A percentile compares a stretch with the other conserved stretches of the same genome.
Evolutionary conservation across 2,888 invertebrate genomes (phyloP).

Genomic region (Pollenia labialis): DNA sequence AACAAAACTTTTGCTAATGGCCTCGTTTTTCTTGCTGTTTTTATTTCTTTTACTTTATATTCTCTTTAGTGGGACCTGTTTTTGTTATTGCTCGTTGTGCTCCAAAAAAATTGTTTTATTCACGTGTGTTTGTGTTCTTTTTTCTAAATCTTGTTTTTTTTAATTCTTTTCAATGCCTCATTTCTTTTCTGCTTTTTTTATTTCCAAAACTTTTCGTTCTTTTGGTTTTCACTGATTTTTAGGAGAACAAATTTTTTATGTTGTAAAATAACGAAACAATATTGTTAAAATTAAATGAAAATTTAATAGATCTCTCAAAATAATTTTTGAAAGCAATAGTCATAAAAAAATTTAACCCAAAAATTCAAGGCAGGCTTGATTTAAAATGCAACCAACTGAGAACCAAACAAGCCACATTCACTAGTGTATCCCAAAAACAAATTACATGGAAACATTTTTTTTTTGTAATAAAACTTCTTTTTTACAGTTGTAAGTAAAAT

Average conservation of each 20-base stretch:
- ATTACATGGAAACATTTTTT: neutral
- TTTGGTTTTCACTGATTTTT: conserved; percentile 70
- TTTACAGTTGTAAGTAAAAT: conserved; percentile 4
- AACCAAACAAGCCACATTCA: too few relatives aligned
- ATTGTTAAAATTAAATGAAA: conserved; percentile 72
- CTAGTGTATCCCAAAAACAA: too few relatives aligned
- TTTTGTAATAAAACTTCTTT: conserved; percentile 1
- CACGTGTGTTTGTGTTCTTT: conserved; percentile 61
- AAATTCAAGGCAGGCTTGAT: conserved; percentile 74
- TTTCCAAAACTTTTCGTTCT: conserved; percentile 70
- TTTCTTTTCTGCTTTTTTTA: conserved; percentile 54
- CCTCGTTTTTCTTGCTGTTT: conserved; percentile 12
- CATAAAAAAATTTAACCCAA: conserved; percentile 42
- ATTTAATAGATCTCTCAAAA: conserved; percentile 68
- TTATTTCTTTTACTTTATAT: conserved; percentile 19
- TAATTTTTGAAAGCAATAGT: conserved; percentile 68
- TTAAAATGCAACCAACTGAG: conserved; percentile 12
- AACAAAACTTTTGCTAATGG: conserved; percentile 14
- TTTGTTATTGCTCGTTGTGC: conserved; percentile 23
- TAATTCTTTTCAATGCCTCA: conserved; percentile 52
- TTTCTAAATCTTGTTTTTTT: conserved; percentile 23
- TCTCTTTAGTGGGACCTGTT: conserved; percentile 49
- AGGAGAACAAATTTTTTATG: conserved; percentile 71
- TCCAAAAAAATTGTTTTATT: conserved; percentile 28
- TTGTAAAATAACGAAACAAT: conserved; percentile 68